Evolutionary conservation across 2,888 invertebrate genomes (phyloP).

Genomic region (Odontothrips loti): DNA sequence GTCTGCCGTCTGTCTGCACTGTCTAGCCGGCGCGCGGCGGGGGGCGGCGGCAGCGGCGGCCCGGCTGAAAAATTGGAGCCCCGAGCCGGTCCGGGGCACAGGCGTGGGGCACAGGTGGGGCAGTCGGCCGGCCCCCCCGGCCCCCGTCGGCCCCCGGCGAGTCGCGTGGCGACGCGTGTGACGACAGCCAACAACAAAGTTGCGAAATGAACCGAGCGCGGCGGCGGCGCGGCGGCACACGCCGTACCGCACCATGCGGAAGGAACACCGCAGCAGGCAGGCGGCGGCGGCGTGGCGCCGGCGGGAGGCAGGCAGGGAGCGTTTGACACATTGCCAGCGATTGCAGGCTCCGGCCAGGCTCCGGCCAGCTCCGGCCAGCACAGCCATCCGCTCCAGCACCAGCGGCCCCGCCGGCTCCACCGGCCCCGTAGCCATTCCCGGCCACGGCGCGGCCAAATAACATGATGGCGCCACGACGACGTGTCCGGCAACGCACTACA

Average conservation of each 20-base stretch:
- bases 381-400: neutral
- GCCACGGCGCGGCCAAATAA: too few relatives aligned
- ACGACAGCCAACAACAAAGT: neutral
- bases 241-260: neutral
- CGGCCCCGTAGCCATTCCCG: neutral
- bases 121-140: too few relatives aligned
- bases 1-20: too few relatives aligned
- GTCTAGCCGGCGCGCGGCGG: too few relatives aligned
- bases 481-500: too few relatives aligned
- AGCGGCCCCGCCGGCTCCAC: too few relatives aligned
- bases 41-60: too few relatives aligned
- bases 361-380: neutral
- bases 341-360: neutral
- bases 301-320: neutral
- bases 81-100: neutral
- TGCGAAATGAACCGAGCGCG: neutral
- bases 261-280: neutral
- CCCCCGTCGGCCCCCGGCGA: neutral
- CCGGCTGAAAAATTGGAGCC: neutral
- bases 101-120: neutral
- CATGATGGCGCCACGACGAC: too few relatives aligned
- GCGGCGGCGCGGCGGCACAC: too few relatives aligned
- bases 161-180: neutral
- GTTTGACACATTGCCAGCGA: slow-evolving; percentile 4
- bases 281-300: neutral